phyloP scores from a whole-genome alignment of 2,888 invertebrate species.

The Gisinianus flammeolus region DNA sequence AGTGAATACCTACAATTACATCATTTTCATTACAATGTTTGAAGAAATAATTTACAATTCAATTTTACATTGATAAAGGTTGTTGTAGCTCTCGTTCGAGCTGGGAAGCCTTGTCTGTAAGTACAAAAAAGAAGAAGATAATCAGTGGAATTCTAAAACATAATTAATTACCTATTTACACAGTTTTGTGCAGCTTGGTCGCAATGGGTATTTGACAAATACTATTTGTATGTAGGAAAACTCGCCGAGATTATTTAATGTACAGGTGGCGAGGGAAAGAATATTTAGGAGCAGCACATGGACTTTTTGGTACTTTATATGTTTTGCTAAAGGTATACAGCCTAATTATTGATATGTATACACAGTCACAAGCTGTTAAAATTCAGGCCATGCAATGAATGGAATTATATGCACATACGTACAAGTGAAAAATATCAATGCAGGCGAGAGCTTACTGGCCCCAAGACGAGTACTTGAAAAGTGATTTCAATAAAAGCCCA shows the following conservation, averaged over 20 bases:
- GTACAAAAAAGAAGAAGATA: background rate
- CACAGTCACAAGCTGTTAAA: no score
- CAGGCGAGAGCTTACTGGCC: constrained; percentile 21
- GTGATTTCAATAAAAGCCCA: background rate
- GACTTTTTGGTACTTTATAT: constrained; percentile 82
- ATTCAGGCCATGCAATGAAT: no score
- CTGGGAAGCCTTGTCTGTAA: constrained; percentile 15
- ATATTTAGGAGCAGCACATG: constrained; percentile 84
- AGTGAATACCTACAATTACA: background rate
- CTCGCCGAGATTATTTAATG: constrained; percentile 14
- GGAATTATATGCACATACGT: constrained; percentile 44
- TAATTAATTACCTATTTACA: no score
- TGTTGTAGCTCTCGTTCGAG: constrained; percentile 14
- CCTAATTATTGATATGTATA: no score
- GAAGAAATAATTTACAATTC: background rate
- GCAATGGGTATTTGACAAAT: no score
- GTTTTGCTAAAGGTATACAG: constrained; percentile 81
- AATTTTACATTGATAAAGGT: background rate
- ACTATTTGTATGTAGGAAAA: background rate
- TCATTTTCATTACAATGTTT: background rate
- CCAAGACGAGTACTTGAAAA: background rate
- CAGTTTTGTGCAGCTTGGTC: no score
- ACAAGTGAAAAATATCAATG: no score
- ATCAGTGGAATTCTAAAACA: no score
- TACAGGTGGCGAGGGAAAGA: constrained; percentile 30